Conservation (phyloP, 1,140 invertebrate species). For the Dendroctonus valens region DNA sequence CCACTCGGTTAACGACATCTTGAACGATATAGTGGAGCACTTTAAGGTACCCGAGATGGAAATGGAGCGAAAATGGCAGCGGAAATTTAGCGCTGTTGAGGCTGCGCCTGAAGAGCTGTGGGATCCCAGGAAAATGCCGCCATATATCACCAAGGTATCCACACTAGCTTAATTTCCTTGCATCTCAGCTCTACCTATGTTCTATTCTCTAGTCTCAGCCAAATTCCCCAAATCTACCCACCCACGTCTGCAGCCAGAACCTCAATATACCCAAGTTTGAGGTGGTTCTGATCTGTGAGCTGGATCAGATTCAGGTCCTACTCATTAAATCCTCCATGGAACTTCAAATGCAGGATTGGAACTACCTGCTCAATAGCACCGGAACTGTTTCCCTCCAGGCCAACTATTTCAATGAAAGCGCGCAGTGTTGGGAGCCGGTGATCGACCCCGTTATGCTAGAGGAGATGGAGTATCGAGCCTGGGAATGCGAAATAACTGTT, state of each 20-base stretch:
- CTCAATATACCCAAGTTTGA: slow-evolving; percentile 47
- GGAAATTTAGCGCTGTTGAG: slow-evolving; percentile 43
- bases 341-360: slow-evolving; percentile 65
- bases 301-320: slow-evolving; percentile 46
- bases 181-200: too few relatives aligned
- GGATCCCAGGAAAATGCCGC: slow-evolving; percentile 62
- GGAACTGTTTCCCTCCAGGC: slow-evolving; percentile 65
- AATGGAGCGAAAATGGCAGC: slow-evolving; percentile 38
- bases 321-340: slow-evolving; percentile 58
- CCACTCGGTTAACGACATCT: slow-evolving; percentile 60
- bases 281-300: slow-evolving; percentile 43
- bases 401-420: slow-evolving; percentile 71
- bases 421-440: slow-evolving; percentile 76
- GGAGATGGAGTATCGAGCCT: slow-evolving; percentile 68
- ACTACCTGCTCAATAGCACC: slow-evolving; percentile 57
- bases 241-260: slow-evolving; percentile 14
- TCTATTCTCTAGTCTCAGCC: too few relatives aligned
- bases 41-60: slow-evolving; percentile 55
- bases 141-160: slow-evolving; percentile 26
- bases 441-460: slow-evolving; percentile 70
- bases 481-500: slow-evolving; percentile 71
- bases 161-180: not conserved
- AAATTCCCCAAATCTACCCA: slow-evolving; percentile 1
- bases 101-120: slow-evolving; percentile 63
- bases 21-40: slow-evolving; percentile 59